Evolutionary conservation across 2,797 vertebrate species (phyloP).

Genomic region (Gila robusta): DNA sequence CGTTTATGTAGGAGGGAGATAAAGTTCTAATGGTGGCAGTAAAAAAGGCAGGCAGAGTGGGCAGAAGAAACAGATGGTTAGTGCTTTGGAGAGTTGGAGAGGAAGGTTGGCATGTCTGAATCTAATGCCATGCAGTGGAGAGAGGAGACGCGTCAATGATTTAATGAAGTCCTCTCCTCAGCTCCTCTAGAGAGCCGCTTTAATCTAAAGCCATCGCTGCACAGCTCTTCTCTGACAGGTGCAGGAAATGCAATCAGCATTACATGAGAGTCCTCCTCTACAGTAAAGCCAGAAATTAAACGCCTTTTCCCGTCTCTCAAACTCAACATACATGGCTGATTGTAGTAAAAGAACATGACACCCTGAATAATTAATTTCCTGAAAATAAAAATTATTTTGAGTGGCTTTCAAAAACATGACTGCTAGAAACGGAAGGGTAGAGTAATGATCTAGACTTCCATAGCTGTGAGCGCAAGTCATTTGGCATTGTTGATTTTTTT

Average conservation of each 20-base stretch:
- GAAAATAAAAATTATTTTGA: constrained; percentile 41
- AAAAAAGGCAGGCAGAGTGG: constrained; percentile 50
- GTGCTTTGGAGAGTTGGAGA: constrained; percentile 51
- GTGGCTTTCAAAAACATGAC: constrained; percentile 2
- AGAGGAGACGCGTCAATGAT: constrained; percentile 57
- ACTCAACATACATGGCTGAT: constrained; percentile 22
- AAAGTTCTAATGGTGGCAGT: constrained; percentile 34
- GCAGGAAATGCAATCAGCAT: constrained; percentile 63
- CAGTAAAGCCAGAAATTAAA: constrained; percentile 56
- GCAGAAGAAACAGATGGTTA: constrained; percentile 60
- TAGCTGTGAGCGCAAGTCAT: background rate
- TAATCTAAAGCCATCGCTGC: constrained; percentile 60
- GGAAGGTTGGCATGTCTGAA: constrained; percentile 36
- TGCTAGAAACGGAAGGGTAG: background rate
- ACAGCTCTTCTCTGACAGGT: constrained; percentile 55
- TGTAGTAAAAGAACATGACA: constrained; percentile 6
- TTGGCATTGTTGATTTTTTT: background rate
- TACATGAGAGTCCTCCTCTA: constrained; percentile 52
- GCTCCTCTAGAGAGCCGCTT: constrained; percentile 57
- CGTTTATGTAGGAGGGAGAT: constrained; percentile 44
- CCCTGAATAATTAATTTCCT: constrained; percentile 34
- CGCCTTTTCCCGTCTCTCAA: constrained; percentile 31
- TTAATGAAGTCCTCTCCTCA: constrained; percentile 63
- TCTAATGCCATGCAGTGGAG: constrained; percentile 52
- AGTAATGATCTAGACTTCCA: background rate